Conservation (phyloP, 2,797 vertebrate genomes). For the Rhabdomys pumilio region DNA sequence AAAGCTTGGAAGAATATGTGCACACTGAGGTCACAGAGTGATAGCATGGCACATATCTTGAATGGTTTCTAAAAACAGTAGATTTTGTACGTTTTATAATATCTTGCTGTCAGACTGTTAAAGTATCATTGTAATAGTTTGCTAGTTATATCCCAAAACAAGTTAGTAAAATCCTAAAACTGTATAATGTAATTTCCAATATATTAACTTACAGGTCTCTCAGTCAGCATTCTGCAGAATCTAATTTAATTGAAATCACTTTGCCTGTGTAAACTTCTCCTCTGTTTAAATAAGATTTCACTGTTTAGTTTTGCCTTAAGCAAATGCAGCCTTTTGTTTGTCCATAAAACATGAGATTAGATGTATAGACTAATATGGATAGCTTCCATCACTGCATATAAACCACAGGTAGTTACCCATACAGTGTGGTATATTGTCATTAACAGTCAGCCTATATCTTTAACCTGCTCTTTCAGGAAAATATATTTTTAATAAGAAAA, state of each 20-base stretch:
- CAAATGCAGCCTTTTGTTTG: slow-evolving; percentile 92
- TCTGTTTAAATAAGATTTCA: slow-evolving; percentile 93
- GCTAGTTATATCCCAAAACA: slow-evolving; percentile 77
- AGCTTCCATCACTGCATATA: slow-evolving; percentile 84
- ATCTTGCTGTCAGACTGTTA: slow-evolving; percentile 69
- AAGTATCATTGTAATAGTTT: slow-evolving; percentile 81
- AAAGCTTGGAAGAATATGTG: slow-evolving; percentile 19
- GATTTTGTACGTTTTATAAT: slow-evolving; percentile 55
- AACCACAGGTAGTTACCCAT: slow-evolving; percentile 61
- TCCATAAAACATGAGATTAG: slow-evolving; percentile 91
- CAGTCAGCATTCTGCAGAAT: slow-evolving; percentile 89
- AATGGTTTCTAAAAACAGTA: slow-evolving; percentile 50
- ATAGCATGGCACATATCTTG: slow-evolving; percentile 4
- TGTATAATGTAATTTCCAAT: slow-evolving; percentile 82
- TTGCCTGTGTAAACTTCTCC: slow-evolving; percentile 90
- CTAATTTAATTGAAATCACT: slow-evolving; percentile 93
- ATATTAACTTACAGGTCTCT: slow-evolving; percentile 88
- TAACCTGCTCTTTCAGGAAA: slow-evolving; percentile 30
- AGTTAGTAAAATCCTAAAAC: slow-evolving; percentile 82
- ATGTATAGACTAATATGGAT: slow-evolving; percentile 89
- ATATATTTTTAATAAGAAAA: slow-evolving; percentile 49
- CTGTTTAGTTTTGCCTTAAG: slow-evolving; percentile 93
- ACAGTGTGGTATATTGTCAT: slow-evolving; percentile 64
- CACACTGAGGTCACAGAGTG: not conserved
- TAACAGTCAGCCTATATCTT: slow-evolving; percentile 70